Conservation (phyloP, 2,888 invertebrate species). For the Venustoraphidia nigricollis region DNA sequence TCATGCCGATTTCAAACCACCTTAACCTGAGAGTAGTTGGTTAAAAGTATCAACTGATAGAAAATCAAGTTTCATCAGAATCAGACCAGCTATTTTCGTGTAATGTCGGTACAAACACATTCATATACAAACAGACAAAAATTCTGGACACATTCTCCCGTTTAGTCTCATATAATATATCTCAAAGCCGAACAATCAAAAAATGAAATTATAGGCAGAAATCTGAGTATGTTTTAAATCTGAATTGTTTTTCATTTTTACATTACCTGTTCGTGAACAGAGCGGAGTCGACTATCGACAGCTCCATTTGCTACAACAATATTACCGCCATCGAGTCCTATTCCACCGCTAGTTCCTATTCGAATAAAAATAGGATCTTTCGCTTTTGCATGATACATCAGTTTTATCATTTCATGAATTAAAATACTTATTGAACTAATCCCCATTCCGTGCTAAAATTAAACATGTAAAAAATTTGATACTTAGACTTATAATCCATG, state of each 20-base stretch:
- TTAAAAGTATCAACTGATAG: too few species aligned
- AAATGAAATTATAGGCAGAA: too few species aligned
- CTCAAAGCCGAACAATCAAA: too few species aligned
- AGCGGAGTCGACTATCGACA: conserved; percentile 40
- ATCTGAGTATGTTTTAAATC: background rate
- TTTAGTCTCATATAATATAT: too few species aligned
- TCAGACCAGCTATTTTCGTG: too few species aligned
- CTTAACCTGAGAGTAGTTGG: too few species aligned
- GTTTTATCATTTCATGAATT: conserved; percentile 54
- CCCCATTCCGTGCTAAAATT: conserved; percentile 56
- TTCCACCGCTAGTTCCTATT: conserved; percentile 53
- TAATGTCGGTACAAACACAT: too few species aligned
- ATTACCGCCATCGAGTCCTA: conserved; percentile 43
- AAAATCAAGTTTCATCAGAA: too few species aligned
- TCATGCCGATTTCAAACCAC: too few species aligned
- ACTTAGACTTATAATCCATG: background rate
- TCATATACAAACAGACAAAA: too few species aligned
- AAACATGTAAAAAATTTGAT: background rate
- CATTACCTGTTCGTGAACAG: conserved; percentile 37
- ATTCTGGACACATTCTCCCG: too few species aligned
- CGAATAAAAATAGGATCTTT: conserved; percentile 46
- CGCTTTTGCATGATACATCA: conserved; percentile 49
- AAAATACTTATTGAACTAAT: conserved; percentile 55
- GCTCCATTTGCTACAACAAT: conserved; percentile 49
- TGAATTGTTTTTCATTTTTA: background rate